Conservation (phyloP, 2,797 vertebrate genomes). For the Catharus ustulatus region DNA sequence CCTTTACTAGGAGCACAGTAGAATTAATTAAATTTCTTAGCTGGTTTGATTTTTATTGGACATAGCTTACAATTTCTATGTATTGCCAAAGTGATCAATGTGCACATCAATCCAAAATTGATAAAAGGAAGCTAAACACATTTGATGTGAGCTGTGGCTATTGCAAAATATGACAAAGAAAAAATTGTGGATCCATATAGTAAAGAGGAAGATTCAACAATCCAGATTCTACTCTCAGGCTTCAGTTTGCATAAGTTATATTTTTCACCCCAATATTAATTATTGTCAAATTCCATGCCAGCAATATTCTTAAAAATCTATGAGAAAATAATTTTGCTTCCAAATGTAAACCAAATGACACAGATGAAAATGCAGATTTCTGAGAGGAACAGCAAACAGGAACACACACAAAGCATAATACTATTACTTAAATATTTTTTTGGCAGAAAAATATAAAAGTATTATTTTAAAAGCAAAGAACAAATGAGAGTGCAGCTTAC, state of each 20-base stretch:
- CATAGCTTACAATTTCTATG: background rate
- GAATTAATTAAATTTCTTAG: background rate
- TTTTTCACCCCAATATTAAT: background rate
- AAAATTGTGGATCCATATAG: background rate
- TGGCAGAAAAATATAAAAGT: background rate
- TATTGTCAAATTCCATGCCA: background rate
- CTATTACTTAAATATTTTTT: background rate
- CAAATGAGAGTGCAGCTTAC: conserved; percentile 58
- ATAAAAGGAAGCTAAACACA: background rate
- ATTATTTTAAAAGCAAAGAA: background rate
- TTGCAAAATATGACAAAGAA: background rate
- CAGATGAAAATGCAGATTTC: background rate
- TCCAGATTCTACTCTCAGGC: background rate
- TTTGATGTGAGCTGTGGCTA: background rate
- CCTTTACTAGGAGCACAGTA: background rate
- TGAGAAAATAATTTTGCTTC: background rate
- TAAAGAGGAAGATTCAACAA: background rate
- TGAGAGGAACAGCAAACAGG: background rate
- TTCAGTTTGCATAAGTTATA: background rate
- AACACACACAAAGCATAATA: background rate
- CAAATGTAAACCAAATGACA: background rate
- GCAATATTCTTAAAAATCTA: background rate
- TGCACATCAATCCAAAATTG: background rate
- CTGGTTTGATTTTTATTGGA: background rate
- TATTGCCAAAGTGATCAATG: background rate